Conservation (phyloP, 2,113 vertebrate species). For the Hucho hucho region DNA sequence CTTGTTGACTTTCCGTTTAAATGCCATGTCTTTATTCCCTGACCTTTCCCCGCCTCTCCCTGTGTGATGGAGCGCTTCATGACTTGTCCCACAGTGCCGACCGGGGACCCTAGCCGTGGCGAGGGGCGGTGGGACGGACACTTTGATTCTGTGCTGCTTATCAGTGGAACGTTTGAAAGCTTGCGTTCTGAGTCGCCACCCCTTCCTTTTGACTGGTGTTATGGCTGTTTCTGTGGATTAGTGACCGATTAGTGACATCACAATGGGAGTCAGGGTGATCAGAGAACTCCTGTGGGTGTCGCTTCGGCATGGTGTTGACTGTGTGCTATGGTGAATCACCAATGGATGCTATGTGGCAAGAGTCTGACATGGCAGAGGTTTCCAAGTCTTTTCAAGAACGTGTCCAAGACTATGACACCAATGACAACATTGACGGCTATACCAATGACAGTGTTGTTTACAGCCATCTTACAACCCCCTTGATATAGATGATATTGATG, state of each 20-base stretch:
- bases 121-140: background rate
- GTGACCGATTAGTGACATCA: conserved; percentile 10
- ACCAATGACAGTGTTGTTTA: too few species aligned
- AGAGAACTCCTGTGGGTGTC: conserved; percentile 10
- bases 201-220: conserved; percentile 16
- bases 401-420: background rate
- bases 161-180: conserved; percentile 12
- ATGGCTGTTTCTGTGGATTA: conserved; percentile 18
- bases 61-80: conserved; percentile 22
- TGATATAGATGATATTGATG: background rate
- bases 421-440: background rate
- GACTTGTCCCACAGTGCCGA: conserved; percentile 20
- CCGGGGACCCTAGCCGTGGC: conserved; percentile 15
- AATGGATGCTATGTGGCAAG: background rate
- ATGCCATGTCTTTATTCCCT: conserved; percentile 29
- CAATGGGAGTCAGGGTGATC: conserved; percentile 6
- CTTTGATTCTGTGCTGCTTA: conserved; percentile 37
- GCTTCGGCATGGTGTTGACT: background rate
- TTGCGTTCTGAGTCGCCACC: conserved; percentile 14
- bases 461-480: background rate
- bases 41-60: conserved; percentile 31
- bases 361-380: background rate
- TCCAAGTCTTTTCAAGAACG: background rate
- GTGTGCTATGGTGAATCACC: background rate
- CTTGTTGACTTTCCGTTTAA: conserved; percentile 28